Conservation (phyloP, 2,113 vertebrate genomes). For the Herpetotheres cachinnans region DNA sequence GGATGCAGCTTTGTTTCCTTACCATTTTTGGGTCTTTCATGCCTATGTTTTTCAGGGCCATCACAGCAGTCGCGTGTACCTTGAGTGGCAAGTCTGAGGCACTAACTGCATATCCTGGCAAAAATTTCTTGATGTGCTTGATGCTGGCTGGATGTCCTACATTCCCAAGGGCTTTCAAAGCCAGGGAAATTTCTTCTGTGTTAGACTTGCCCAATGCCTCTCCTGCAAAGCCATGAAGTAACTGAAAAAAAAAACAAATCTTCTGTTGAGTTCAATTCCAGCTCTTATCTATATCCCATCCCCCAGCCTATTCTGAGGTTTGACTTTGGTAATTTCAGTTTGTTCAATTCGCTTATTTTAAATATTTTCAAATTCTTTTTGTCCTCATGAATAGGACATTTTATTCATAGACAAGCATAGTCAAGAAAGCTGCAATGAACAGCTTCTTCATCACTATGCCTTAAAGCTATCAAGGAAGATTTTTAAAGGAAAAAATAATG, state of each 20-base stretch:
- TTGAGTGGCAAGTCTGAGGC: conserved; percentile 5
- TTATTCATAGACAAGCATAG: conserved; percentile 35
- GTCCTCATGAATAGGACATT: conserved; percentile 43
- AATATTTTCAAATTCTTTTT: conserved; percentile 34
- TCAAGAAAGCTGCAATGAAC: neutral
- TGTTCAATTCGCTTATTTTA: conserved; percentile 14
- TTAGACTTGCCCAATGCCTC: conserved; percentile 35
- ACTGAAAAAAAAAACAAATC: conserved; percentile 47
- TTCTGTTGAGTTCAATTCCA: conserved; percentile 1
- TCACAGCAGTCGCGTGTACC: conserved; percentile 22
- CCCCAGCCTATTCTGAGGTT: neutral
- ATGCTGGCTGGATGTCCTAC: conserved; percentile 51
- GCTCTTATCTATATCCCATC: conserved; percentile 2
- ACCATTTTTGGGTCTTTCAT: conserved; percentile 61
- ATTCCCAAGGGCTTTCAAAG: conserved; percentile 69
- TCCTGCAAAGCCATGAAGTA: conserved; percentile 57
- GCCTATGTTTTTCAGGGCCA: conserved; percentile 62
- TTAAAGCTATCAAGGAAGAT: neutral
- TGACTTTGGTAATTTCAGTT: conserved; percentile 22
- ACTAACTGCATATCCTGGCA: conserved; percentile 45
- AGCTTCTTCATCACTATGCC: neutral
- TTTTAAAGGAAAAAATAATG: neutral
- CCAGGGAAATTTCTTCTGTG: conserved; percentile 51
- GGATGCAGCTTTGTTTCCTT: neutral
- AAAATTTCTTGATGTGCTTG: conserved; percentile 69